Evolutionary conservation across 2,888 invertebrate species (phyloP).

Genomic region (Cheilosia urbana): DNA sequence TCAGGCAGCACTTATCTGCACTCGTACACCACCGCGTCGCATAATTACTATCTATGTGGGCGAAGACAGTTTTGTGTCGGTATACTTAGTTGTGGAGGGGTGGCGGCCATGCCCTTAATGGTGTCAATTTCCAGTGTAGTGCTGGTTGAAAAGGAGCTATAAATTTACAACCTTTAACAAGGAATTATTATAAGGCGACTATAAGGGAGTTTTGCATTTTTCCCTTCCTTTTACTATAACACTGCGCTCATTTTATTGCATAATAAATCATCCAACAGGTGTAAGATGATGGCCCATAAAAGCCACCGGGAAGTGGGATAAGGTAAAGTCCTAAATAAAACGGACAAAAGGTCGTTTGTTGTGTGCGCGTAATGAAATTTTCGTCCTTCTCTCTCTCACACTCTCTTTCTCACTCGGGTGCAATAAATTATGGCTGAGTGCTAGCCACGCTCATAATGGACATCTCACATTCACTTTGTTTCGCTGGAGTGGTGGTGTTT

Average conservation of each 20-base stretch:
- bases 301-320: constrained; percentile 50
- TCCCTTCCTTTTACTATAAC: neutral
- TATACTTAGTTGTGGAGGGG: neutral
- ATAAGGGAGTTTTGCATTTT: constrained; percentile 26
- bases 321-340: constrained; percentile 50
- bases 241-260: constrained; percentile 21
- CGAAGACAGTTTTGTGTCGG: neutral
- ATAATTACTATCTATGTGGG: constrained; percentile 53
- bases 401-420: constrained; percentile 44
- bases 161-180: constrained; percentile 46
- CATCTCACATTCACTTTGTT: constrained; percentile 70
- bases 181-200: constrained; percentile 27
- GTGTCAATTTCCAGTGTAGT: constrained; percentile 37
- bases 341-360: constrained; percentile 24
- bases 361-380: constrained; percentile 60
- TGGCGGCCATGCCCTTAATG: constrained; percentile 28
- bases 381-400: constrained; percentile 15
- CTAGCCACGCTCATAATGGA: constrained; percentile 62
- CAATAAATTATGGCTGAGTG: constrained; percentile 58
- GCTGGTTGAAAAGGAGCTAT: constrained; percentile 8
- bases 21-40: constrained; percentile 39
- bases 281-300: constrained; percentile 66
- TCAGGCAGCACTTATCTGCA: constrained; percentile 67
- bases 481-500: neutral
- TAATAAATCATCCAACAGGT: constrained; percentile 74